Conservation (phyloP, 1,140 invertebrate genomes). For the Bombus haemorrhoidalis region DNA sequence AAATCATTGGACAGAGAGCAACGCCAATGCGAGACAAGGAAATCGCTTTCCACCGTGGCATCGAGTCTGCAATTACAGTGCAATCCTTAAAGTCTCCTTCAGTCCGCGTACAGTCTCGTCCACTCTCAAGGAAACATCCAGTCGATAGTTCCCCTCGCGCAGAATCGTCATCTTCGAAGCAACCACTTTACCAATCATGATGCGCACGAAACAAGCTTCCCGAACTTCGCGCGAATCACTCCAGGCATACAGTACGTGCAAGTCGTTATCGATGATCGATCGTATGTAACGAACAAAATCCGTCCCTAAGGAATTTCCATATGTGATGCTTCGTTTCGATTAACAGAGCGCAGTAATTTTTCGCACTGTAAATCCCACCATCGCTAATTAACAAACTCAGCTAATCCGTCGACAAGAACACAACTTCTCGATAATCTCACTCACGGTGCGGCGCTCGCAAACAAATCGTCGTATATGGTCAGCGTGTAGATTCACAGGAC, state of each 20-base stretch:
- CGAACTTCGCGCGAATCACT: background rate
- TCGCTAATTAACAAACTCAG: background rate
- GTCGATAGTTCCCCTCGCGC: background rate
- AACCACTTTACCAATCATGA: background rate
- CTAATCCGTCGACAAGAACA: background rate
- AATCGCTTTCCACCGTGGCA: background rate
- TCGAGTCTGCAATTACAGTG: background rate
- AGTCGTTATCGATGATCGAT: background rate
- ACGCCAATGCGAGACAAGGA: background rate
- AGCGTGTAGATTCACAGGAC: background rate
- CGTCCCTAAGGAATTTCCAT: too few species aligned
- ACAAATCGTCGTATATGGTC: constrained; percentile 4
- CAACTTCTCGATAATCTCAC: background rate
- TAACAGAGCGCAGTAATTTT: background rate
- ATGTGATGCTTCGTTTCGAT: background rate
- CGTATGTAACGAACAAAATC: background rate
- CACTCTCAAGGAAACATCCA: background rate
- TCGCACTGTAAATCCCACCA: background rate
- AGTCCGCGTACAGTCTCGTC: background rate
- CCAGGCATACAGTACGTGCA: too few species aligned
- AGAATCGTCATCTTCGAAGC: background rate
- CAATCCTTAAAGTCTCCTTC: constrained; percentile 4
- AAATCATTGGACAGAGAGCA: background rate
- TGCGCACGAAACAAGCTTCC: background rate
- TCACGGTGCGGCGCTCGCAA: background rate